Evolutionary conservation across 64 coral and sea anemone species (phyloP).

Genomic region (Cladopsammia gracilis): DNA sequence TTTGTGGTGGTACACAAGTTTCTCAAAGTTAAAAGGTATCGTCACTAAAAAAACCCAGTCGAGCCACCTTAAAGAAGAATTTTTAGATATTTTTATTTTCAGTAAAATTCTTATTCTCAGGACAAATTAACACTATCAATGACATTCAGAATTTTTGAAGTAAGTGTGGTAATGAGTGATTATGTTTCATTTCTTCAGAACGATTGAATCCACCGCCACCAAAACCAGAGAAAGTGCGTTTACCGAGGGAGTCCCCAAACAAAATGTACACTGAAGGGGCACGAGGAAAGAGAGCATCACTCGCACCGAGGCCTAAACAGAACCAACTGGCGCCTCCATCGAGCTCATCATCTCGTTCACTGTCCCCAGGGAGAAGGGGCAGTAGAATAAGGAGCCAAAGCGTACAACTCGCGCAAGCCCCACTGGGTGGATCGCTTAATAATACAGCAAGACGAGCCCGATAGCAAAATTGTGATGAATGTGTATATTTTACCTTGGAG

Average conservation of each 20-base stretch:
- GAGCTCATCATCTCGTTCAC: conserved; percentile 5
- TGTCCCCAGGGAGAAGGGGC: conserved; percentile 58
- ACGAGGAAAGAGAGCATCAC: conserved; percentile 81
- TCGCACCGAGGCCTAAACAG: conserved; percentile 74
- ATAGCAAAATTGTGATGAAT: neutral
- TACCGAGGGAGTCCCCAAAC: conserved; percentile 35
- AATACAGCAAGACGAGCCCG: conserved; percentile 50
- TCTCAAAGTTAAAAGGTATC: too few species aligned
- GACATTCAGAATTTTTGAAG: too few species aligned
- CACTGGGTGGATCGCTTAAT: conserved; percentile 57
- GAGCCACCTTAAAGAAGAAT: too few species aligned
- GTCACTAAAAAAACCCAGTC: too few species aligned
- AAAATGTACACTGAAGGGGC: conserved; percentile 57
- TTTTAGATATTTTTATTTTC: too few species aligned
- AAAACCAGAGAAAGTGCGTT: conserved; percentile 66
- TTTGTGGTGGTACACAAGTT: too few species aligned
- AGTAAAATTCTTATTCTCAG: too few species aligned
- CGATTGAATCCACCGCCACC: conserved; percentile 87
- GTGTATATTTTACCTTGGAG: neutral
- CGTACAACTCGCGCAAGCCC: conserved; percentile 76
- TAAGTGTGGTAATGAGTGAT: neutral
- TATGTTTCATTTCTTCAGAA: conserved; percentile 37
- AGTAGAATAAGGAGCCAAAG: conserved; percentile 91
- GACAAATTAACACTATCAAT: too few species aligned
- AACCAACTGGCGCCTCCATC: conserved; percentile 59